Conservation (phyloP, 2,113 vertebrate genomes). For the Elanus axillaris region DNA sequence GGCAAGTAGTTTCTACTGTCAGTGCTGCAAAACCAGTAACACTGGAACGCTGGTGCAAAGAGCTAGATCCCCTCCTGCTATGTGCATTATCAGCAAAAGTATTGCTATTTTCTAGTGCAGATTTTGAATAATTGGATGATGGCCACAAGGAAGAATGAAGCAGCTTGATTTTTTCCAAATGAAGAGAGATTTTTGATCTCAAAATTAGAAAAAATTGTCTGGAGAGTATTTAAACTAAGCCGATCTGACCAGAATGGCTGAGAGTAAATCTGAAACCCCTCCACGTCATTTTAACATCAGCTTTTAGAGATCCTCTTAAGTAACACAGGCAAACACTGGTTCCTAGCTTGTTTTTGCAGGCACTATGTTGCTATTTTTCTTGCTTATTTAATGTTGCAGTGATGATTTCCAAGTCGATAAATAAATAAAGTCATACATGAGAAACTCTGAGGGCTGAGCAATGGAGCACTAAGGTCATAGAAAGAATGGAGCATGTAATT, state of each 20-base stretch:
- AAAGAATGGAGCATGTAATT: background rate
- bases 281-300: background rate
- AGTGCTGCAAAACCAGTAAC: background rate
- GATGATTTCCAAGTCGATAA: conserved; percentile 25
- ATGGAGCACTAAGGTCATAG: background rate
- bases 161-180: background rate
- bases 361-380: background rate
- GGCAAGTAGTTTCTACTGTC: background rate
- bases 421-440: conserved; percentile 24
- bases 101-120: background rate
- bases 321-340: background rate
- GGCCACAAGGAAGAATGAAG: background rate
- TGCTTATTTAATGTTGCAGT: background rate
- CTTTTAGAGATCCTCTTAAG: background rate
- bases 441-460: background rate
- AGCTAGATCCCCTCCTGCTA: background rate
- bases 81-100: background rate
- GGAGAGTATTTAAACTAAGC: background rate
- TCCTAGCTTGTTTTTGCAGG: background rate
- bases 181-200: background rate
- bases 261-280: background rate
- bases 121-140: background rate
- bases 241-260: background rate
- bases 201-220: background rate
- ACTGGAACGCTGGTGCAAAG: background rate